Conservation (phyloP, 1,140 invertebrate species). For the Heliconius hewitsoni region DNA sequence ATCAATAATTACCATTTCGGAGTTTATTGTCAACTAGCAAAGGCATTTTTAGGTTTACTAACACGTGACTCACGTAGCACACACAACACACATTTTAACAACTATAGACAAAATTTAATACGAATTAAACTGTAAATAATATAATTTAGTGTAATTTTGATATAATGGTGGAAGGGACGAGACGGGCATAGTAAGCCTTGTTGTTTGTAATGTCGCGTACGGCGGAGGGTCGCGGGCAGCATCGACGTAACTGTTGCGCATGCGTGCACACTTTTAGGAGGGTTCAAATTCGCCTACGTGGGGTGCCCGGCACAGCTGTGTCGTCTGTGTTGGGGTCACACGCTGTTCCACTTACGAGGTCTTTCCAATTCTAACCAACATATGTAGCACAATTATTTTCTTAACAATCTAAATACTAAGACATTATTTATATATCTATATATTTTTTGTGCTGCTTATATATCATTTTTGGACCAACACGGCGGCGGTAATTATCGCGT, state of each 20-base stretch:
- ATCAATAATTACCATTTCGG: constrained; percentile 79
- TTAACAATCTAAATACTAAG: constrained; percentile 1
- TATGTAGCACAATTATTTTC: neutral
- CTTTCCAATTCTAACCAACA: neutral
- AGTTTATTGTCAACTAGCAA: constrained; percentile 64
- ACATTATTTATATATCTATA: neutral
- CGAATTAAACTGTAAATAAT: constrained; percentile 30
- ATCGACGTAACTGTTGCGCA: constrained; percentile 66
- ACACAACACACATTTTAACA: constrained; percentile 58
- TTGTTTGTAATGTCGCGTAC: constrained; percentile 54
- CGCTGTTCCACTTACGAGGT: constrained; percentile 44
- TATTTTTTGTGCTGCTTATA: neutral
- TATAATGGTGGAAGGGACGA: constrained; percentile 45
- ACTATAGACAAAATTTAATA: neutral
- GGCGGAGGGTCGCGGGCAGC: constrained; percentile 52
- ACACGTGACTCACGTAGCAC: constrained; percentile 60
- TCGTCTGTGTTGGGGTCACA: constrained; percentile 39
- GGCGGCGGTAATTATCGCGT: constrained; percentile 39
- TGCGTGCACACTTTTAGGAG: constrained; percentile 70
- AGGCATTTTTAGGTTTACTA: constrained; percentile 61
- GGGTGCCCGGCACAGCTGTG: constrained; percentile 72
- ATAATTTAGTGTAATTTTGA: constrained; percentile 38
- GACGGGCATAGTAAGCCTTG: constrained; percentile 62
- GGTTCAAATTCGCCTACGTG: constrained; percentile 62
- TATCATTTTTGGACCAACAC: constrained; percentile 22